phyloP scores from a whole-genome alignment of 2,113 vertebrate genomes.

The Pao palembangensis region DNA sequence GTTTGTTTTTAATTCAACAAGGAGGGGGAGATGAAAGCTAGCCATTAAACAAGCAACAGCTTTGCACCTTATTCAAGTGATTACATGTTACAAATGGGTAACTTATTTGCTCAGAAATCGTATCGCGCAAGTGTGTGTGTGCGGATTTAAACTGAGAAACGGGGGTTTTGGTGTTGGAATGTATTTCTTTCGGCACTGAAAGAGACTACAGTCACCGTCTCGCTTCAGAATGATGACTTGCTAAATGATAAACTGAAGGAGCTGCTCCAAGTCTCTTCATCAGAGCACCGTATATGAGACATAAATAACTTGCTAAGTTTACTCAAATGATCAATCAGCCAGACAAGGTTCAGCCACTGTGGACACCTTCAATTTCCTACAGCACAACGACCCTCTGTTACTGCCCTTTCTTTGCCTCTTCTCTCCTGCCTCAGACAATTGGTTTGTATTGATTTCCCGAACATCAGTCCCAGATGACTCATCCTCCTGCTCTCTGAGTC shows the following conservation, averaged over 20 bases:
- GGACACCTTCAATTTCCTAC: slow-evolving; percentile 40
- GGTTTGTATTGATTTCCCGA: slow-evolving; percentile 51
- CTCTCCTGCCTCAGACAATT: slow-evolving; percentile 49
- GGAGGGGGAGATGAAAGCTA: background rate
- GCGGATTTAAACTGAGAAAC: background rate
- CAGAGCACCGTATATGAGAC: slow-evolving; percentile 11
- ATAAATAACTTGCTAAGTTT: slow-evolving; percentile 28
- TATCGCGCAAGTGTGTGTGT: background rate
- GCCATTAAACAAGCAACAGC: background rate
- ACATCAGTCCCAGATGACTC: slow-evolving; percentile 57
- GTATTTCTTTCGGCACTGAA: no score
- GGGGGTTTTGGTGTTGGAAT: background rate
- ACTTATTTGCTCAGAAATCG: background rate
- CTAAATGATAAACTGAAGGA: slow-evolving; percentile 20
- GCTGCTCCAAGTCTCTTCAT: background rate
- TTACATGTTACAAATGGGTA: no score
- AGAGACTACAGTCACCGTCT: background rate
- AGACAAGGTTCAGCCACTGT: slow-evolving; percentile 30
- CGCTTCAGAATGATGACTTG: slow-evolving; percentile 7
- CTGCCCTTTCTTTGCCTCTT: slow-evolving; percentile 28
- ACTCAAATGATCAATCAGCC: slow-evolving; percentile 35
- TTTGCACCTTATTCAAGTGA: background rate
- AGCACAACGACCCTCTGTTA: slow-evolving; percentile 6
- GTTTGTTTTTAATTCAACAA: slow-evolving; percentile 13
- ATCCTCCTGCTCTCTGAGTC: slow-evolving; percentile 40